phyloP scores from a whole-genome alignment of 2,888 invertebrate genomes.

The Liopterus haemorrhoidalis region DNA sequence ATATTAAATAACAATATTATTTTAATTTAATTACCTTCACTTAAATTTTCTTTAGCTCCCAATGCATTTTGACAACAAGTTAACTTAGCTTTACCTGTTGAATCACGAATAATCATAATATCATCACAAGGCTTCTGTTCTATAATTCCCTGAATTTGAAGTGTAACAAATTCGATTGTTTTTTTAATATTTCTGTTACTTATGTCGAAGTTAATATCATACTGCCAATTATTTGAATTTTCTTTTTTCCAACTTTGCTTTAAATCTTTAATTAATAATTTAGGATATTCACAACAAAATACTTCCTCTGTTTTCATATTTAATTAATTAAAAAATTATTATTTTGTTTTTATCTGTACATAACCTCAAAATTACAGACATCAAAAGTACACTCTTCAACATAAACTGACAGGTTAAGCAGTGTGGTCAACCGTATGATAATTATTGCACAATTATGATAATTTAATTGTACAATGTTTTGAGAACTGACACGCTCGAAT shows the following conservation, averaged over 20 bases:
- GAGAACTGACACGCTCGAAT: too few relatives aligned
- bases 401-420: too few relatives aligned
- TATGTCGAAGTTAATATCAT: conserved; percentile 8
- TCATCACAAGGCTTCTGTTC: conserved; percentile 27
- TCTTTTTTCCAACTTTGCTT: conserved; percentile 12
- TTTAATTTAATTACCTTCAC: conserved; percentile 10
- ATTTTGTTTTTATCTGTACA: not conserved
- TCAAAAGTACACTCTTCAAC: too few relatives aligned
- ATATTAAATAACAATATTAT: too few relatives aligned
- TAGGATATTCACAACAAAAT: too few relatives aligned
- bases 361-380: too few relatives aligned
- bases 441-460: too few relatives aligned
- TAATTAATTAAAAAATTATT: conserved; percentile 5
- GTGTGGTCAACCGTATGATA: too few relatives aligned
- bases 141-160: conserved; percentile 26
- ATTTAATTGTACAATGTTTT: too few relatives aligned
- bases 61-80: conserved; percentile 22
- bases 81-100: conserved; percentile 27
- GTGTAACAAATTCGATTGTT: conserved; percentile 14
- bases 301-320: too few relatives aligned
- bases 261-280: conserved; percentile 18
- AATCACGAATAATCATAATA: conserved; percentile 28
- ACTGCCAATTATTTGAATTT: conserved; percentile 15
- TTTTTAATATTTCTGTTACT: conserved; percentile 5
- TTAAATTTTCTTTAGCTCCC: conserved; percentile 1